A percentile compares a stretch with the other conserved stretches of the same genome.
These are phyloP conservation scores for Galago senegalensis DNA, from an alignment of 2,797 vertebrate species.

Conservation along the genomic window DNA sequence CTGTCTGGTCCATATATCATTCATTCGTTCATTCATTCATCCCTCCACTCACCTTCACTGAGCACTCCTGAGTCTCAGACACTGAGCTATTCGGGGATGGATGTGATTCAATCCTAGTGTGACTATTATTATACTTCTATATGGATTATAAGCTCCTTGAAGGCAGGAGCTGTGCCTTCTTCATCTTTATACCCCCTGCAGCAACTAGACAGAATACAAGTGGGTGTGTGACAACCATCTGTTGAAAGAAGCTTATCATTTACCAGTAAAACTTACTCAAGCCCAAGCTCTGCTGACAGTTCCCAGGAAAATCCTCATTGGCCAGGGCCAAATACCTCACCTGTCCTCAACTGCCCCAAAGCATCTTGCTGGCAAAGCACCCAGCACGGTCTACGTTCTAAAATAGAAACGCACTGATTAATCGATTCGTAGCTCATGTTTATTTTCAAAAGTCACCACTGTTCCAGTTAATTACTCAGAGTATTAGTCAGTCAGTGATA, in stretches of 20 bases:
- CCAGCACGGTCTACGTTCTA: not conserved
- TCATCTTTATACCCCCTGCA: not conserved
- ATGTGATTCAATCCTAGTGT: too few relatives aligned
- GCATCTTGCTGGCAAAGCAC: not conserved
- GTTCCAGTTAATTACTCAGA: not conserved
- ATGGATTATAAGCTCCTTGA: not conserved
- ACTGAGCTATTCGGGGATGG: not conserved
- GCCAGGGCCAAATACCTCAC: not conserved
- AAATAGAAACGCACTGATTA: not conserved
- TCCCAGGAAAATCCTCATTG: not conserved
- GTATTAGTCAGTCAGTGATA: not conserved
- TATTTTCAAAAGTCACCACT: not conserved
- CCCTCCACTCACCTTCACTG: rapidly evolving
- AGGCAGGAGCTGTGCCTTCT: not conserved
- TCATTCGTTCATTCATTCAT: not conserved
- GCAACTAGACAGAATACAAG: not conserved
- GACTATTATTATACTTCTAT: rapidly evolving
- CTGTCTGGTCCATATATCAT: not conserved
- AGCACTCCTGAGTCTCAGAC: not conserved
- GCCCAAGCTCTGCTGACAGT: not conserved
- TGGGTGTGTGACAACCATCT: not conserved
- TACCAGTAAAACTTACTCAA: not conserved
- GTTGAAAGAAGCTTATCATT: not conserved
- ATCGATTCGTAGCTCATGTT: not conserved
- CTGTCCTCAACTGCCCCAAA: not conserved